phyloP scores from a whole-genome alignment of 2,888 invertebrate species.

The Anticlea derivata region DNA sequence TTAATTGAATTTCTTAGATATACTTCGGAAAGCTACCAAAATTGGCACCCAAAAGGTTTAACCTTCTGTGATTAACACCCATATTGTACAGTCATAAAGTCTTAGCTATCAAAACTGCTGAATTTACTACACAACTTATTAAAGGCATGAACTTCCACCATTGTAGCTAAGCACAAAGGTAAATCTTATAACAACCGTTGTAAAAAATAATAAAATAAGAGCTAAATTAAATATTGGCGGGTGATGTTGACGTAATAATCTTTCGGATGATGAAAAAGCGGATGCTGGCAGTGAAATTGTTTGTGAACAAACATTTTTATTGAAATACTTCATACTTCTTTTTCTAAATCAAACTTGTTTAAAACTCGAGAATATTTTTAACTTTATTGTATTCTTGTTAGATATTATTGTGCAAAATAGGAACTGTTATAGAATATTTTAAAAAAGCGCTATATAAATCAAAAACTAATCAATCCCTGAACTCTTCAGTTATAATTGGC shows the following conservation, averaged over 20 bases:
- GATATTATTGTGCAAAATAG: background rate
- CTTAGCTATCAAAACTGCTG: slow-evolving; percentile 13
- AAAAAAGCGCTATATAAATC: background rate
- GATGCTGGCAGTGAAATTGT: slow-evolving; percentile 43
- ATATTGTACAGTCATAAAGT: slow-evolving; percentile 13
- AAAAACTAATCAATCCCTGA: no score
- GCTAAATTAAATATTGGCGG: slow-evolving; percentile 48
- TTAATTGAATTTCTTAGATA: slow-evolving; percentile 33
- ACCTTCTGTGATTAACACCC: slow-evolving; percentile 12
- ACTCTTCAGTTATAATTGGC: no score
- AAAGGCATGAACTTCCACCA: slow-evolving; percentile 3
- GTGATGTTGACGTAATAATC: slow-evolving; percentile 49
- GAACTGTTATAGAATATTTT: background rate
- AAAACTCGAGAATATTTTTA: slow-evolving; percentile 10
- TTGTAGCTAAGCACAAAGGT: background rate
- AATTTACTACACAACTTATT: slow-evolving; percentile 13
- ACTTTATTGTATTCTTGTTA: slow-evolving; percentile 5
- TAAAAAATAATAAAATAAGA: slow-evolving; percentile 33
- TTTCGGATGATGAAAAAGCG: slow-evolving; percentile 44
- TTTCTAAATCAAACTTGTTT: slow-evolving; percentile 22
- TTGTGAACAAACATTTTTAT: slow-evolving; percentile 40
- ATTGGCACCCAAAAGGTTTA: slow-evolving; percentile 30
- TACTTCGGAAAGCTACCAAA: slow-evolving; percentile 27
- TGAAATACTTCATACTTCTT: slow-evolving; percentile 31
- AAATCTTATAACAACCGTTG: background rate